A percentile compares a stretch with the other conserved stretches of the same genome.
phyloP scores from a whole-genome alignment of 1,140 invertebrate species.

The Aphelinus certus region DNA sequence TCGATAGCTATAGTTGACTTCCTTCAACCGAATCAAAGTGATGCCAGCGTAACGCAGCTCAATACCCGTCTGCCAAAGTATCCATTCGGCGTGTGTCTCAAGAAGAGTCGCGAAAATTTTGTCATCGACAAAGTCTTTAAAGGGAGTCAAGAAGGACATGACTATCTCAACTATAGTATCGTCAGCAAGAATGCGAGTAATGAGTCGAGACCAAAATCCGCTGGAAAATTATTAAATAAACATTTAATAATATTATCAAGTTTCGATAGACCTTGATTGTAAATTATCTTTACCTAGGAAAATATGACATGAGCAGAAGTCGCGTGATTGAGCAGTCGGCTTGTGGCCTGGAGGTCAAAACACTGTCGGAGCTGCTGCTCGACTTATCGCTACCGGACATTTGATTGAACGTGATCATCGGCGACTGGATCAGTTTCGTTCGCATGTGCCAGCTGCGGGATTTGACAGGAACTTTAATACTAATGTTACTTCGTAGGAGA shows the following conservation, averaged over 20 bases:
- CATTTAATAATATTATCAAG: neutral
- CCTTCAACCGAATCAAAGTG: slow-evolving; percentile 83
- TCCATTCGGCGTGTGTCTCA: slow-evolving; percentile 86
- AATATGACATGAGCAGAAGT: slow-evolving; percentile 91
- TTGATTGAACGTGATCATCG: slow-evolving; percentile 59
- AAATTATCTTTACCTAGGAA: slow-evolving; percentile 72
- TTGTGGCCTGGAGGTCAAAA: slow-evolving; percentile 64
- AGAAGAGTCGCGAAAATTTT: slow-evolving; percentile 71
- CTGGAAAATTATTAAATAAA: slow-evolving; percentile 51
- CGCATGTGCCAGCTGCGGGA: slow-evolving; percentile 75
- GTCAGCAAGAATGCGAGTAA: slow-evolving; percentile 91
- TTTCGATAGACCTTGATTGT: neutral
- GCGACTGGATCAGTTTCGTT: slow-evolving; percentile 68
- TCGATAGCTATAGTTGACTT: slow-evolving; percentile 74
- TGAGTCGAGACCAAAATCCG: slow-evolving; percentile 96
- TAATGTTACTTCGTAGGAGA: slow-evolving; percentile 63
- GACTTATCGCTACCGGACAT: slow-evolving; percentile 37
- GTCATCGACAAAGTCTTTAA: slow-evolving; percentile 69
- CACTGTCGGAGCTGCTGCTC: slow-evolving; percentile 46
- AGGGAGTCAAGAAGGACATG: slow-evolving; percentile 60
- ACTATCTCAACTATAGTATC: slow-evolving; percentile 87
- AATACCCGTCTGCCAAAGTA: slow-evolving; percentile 95
- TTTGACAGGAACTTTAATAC: slow-evolving; percentile 75
- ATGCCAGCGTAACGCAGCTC: slow-evolving; percentile 85
- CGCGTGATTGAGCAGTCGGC: slow-evolving; percentile 72